A percentile compares a stretch with the other conserved stretches of the same genome.
Conservation (phyloP, 2,113 vertebrate species). For the Sprattus sprattus region DNA sequence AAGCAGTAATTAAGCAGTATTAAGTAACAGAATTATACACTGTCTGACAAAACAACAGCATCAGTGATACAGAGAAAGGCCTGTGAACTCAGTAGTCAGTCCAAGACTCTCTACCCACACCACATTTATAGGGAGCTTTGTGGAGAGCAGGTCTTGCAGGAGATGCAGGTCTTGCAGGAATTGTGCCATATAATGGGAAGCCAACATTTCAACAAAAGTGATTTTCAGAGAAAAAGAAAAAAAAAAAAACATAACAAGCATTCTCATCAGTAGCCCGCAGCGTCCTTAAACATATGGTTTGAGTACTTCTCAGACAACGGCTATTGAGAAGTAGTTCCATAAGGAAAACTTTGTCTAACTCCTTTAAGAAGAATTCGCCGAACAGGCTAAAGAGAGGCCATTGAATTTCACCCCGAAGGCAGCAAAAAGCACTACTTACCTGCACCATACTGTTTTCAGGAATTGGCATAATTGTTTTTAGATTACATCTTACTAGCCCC, state of each 20-base stretch:
- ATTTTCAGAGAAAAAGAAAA: not conserved
- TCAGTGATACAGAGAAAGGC: not conserved
- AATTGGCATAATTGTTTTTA: constrained; percentile 77
- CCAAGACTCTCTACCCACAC: not conserved
- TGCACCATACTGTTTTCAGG: constrained; percentile 74
- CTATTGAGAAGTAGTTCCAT: constrained; percentile 11
- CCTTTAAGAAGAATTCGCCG: constrained; percentile 41
- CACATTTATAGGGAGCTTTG: not conserved
- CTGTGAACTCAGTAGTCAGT: not conserved
- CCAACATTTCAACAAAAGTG: constrained; percentile 6
- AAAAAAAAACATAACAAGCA: constrained; percentile 11
- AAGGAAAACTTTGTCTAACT: constrained; percentile 47
- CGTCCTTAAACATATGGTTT: not conserved
- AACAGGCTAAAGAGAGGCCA: constrained; percentile 56
- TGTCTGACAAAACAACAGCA: not conserved
- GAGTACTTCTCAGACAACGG: not conserved
- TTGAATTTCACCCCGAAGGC: constrained; percentile 68
- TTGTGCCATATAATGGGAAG: not conserved
- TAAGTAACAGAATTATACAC: not conserved
- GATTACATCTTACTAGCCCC: constrained; percentile 73
- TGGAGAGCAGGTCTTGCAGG: not conserved
- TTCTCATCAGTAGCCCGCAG: constrained; percentile 16
- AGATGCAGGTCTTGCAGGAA: not conserved
- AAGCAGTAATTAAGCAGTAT: constrained; percentile 7
- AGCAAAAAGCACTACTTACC: constrained; percentile 67